Evolutionary conservation across 2,113 vertebrate species (phyloP).

Genomic region (Scortum barcoo): DNA sequence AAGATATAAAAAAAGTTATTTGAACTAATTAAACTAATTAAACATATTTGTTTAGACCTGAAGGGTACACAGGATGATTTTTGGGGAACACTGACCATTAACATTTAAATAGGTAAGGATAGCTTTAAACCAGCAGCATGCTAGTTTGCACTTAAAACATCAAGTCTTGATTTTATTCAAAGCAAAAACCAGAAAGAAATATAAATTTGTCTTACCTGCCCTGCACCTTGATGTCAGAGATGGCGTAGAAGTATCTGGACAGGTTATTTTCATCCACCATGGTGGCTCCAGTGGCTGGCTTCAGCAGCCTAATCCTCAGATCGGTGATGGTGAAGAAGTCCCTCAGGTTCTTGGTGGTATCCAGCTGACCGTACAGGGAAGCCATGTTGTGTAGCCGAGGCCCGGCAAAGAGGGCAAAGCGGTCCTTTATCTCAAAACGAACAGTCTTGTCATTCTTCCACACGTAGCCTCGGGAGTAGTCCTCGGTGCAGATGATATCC

Average conservation of each 20-base stretch:
- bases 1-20: background rate
- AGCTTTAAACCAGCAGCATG: background rate
- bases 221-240: conserved; percentile 97
- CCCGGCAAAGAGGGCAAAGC: conserved; percentile 97
- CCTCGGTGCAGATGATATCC: conserved; percentile 99
- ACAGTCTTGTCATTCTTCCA: conserved; percentile 97
- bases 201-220: conserved; percentile 90
- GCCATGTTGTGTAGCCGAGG: conserved; percentile 98
- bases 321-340: conserved; percentile 99
- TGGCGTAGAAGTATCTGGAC: conserved; percentile 98
- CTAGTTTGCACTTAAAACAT: background rate
- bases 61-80: background rate
- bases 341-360: conserved; percentile 97
- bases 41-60: background rate
- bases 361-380: conserved; percentile 97
- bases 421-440: conserved; percentile 98
- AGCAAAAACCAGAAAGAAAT: background rate
- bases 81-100: background rate
- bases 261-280: conserved; percentile 96
- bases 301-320: conserved; percentile 94
- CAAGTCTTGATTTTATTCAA: background rate
- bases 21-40: no score
- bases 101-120: background rate
- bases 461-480: conserved; percentile 96
- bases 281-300: conserved; percentile 95